A percentile compares a stretch with the other conserved stretches of the same genome.
phyloP scores from a whole-genome alignment of 1,140 invertebrate species.

The Carposina sasakii region DNA sequence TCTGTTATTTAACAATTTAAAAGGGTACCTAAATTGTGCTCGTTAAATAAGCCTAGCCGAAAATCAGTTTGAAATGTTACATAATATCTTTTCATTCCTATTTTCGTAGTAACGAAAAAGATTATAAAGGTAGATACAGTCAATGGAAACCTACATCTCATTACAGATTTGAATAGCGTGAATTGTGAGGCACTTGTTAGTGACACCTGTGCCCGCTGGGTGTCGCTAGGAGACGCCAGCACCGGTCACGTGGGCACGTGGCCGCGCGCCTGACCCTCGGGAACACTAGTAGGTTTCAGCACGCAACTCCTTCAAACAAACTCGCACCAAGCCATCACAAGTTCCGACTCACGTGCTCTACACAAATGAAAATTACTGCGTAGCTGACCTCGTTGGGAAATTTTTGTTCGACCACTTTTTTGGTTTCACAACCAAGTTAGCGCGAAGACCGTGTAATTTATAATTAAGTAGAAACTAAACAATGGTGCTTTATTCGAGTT shows the following conservation, averaged over 20 bases:
- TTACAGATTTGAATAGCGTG: too few species aligned
- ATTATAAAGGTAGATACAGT: too few species aligned
- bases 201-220: conserved; percentile 1
- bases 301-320: conserved; percentile 41
- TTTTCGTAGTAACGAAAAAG: too few species aligned
- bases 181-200: conserved; percentile 7
- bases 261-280: conserved; percentile 15
- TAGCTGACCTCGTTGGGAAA: conserved; percentile 28
- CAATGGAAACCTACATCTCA: too few species aligned
- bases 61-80: too few species aligned
- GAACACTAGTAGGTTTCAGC: conserved; percentile 33
- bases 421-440: conserved; percentile 26
- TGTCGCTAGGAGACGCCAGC: conserved; percentile 1
- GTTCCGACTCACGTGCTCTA: conserved; percentile 43
- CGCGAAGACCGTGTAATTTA: conserved; percentile 21
- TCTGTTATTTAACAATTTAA: too few species aligned
- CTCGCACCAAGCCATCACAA: conserved; percentile 37
- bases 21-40: too few species aligned
- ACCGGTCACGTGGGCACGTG: conserved; percentile 50
- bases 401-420: conserved; percentile 21
- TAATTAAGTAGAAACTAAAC: not conserved
- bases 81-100: too few species aligned
- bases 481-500: not conserved
- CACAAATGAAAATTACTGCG: conserved; percentile 37
- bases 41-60: too few species aligned